Evolutionary conservation across 2,888 invertebrate species (phyloP), one percentile per base, ranked within the genome.

Genomic region (Teleiodes luculella): DNA sequence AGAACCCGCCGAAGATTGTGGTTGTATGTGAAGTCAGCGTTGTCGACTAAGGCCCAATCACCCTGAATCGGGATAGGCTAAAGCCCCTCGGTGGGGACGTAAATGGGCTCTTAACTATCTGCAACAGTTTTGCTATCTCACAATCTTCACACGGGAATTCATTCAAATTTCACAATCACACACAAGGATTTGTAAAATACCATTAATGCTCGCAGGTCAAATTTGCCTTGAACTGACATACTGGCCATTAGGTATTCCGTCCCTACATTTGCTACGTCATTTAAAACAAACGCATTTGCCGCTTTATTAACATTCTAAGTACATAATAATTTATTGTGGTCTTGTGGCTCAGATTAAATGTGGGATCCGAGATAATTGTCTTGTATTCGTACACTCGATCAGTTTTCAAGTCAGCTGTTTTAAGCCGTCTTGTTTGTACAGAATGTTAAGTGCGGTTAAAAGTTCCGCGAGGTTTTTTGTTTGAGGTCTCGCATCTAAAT

Each of bases 271-370:
- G 78, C 84, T 83, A 84, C 82, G 74, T 85, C 86, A 85, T 85
- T 82, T 82, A 80, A 83, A 77, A 85, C 81, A 79, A 84, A 84
- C 76, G 81, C 74, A 77, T 63, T 65, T 71, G 78, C 76, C 71
- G 80, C 76, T 80, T 79, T 82, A 85, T 86, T 86, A 85, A 83
- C 73, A 86, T 87, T 86, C 86, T 78, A 72, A 65, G 76, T 78
- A 78, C 83, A 71, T 79, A 76, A 77, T 80, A 78, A 79, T 81
- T 78, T 80, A 81, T 80, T 66, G 74, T 68, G 61, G 68, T 67
- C 67, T 71, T 58, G 74, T 70, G 72, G 68, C 72, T 74, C 70
- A 72, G 74, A 82, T 78, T 80, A 78, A 81, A 80, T 82, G 80
- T 80, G 55, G 41, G 51, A 46, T n/a, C 18, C 20, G 11, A 53